Conservation (phyloP, 1,140 invertebrate genomes). For the Tetragonula clypearis region DNA sequence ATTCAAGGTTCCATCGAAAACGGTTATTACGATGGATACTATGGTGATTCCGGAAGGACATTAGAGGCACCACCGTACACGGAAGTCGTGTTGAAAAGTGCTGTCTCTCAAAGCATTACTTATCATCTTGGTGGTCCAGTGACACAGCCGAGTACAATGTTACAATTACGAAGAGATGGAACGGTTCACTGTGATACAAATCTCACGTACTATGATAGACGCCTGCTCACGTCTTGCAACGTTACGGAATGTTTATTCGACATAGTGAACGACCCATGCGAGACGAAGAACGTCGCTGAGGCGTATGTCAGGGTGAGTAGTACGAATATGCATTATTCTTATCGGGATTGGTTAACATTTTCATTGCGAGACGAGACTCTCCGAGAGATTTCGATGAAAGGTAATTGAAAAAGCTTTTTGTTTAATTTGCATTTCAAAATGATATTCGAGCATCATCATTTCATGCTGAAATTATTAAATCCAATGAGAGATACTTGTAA, state of each 20-base stretch:
- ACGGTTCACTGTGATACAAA: constrained; percentile 73
- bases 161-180: constrained; percentile 74
- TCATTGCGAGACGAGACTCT: too few species aligned
- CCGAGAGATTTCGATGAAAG: too few species aligned
- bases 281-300: constrained; percentile 83
- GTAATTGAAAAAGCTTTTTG: too few species aligned
- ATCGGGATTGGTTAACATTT: not conserved
- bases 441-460: too few species aligned
- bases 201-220: constrained; percentile 54
- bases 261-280: constrained; percentile 86
- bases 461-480: too few species aligned
- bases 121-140: constrained; percentile 77
- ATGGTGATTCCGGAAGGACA: constrained; percentile 70
- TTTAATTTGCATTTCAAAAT: too few species aligned
- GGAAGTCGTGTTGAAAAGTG: constrained; percentile 66
- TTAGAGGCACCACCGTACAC: constrained; percentile 70
- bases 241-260: constrained; percentile 86
- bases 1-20: constrained; percentile 56
- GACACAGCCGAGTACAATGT: constrained; percentile 76
- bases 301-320: constrained; percentile 75
- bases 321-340: not conserved
- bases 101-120: constrained; percentile 74
- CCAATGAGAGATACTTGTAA: too few species aligned
- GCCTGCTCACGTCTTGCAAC: constrained; percentile 73
- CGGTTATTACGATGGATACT: constrained; percentile 75